A percentile compares a stretch with the other conserved stretches of the same genome.
These are phyloP conservation scores for Takifugu bimaculatus DNA, from an alignment of 2,113 vertebrate species.

Conservation along the genomic window DNA sequence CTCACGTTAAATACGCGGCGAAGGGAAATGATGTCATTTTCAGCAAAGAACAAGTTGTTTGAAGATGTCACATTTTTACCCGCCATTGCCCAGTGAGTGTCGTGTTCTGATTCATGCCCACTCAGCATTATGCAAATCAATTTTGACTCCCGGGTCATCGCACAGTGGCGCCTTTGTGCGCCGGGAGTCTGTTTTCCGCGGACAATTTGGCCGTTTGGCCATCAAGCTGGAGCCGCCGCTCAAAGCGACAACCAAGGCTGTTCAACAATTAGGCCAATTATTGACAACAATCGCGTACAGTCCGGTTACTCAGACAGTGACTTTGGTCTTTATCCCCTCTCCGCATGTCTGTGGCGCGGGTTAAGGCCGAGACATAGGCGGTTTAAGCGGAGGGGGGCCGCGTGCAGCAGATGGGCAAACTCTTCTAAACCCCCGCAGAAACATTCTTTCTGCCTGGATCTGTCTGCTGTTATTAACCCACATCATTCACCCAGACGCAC, in stretches of 20 bases:
- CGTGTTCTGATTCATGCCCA: constrained; percentile 18
- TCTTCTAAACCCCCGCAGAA: constrained; percentile 41
- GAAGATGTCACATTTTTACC: constrained; percentile 21
- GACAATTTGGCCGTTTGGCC: constrained; percentile 40
- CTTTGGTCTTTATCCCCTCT: constrained; percentile 34
- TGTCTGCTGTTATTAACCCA: constrained; percentile 48
- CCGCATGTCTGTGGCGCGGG: constrained; percentile 28
- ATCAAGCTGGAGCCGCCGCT: constrained; percentile 24
- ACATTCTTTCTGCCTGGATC: constrained; percentile 16
- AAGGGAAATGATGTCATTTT: constrained; percentile 16
- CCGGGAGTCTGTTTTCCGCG: constrained; percentile 22
- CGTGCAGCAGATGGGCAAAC: constrained; percentile 55
- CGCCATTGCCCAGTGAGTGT: not conserved
- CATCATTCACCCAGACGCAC: constrained; percentile 38
- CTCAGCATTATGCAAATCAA: constrained; percentile 44
- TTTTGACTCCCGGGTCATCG: constrained; percentile 19
- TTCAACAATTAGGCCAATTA: constrained; percentile 31
- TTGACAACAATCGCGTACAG: constrained; percentile 43
- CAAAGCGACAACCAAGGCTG: constrained; percentile 15
- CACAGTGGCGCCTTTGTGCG: constrained; percentile 15
- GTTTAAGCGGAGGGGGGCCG: constrained; percentile 34
- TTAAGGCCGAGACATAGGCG: constrained; percentile 20
- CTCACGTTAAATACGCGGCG: not conserved
- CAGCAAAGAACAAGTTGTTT: constrained; percentile 3
- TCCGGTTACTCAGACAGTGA: constrained; percentile 18